Conservation (phyloP, 2,888 invertebrate genomes). For the Deilephila elpenor region DNA sequence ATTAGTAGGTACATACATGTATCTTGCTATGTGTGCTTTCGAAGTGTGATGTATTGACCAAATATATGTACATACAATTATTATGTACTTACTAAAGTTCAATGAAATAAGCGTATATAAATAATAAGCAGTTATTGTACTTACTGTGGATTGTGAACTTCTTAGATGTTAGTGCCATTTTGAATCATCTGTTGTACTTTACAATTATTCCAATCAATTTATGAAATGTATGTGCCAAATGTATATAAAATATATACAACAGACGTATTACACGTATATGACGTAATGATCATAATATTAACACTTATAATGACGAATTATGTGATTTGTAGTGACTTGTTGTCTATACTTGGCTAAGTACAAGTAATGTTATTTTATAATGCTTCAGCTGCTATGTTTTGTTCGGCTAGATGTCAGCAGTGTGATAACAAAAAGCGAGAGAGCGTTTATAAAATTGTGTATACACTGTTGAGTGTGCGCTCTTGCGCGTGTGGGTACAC, state of each 20-base stretch:
- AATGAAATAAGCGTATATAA: conserved; percentile 50
- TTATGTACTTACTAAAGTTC: conserved; percentile 57
- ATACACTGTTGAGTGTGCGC: neutral
- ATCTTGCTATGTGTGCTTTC: conserved; percentile 52
- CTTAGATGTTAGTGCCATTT: conserved; percentile 37
- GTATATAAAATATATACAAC: conserved; percentile 41
- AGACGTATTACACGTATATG: neutral
- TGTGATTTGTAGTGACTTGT: conserved; percentile 12
- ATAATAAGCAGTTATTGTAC: conserved; percentile 45
- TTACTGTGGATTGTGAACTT: conserved; percentile 40
- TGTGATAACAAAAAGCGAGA: neutral
- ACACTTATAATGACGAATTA: neutral
- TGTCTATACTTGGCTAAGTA: neutral
- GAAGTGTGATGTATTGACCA: conserved; percentile 73
- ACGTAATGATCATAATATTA: conserved; percentile 10
- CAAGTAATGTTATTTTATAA: neutral
- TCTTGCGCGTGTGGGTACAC: neutral
- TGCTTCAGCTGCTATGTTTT: neutral
- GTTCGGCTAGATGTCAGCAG: neutral
- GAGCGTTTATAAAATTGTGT: neutral
- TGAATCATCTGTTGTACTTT: conserved; percentile 26
- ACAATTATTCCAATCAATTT: conserved; percentile 45
- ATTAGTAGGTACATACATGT: neutral
- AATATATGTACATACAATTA: conserved; percentile 52
- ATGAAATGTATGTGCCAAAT: conserved; percentile 62